Base-by-base conservation (phyloP, 2,797 vertebrate species). In the Eremophila alpestris region DNA sequence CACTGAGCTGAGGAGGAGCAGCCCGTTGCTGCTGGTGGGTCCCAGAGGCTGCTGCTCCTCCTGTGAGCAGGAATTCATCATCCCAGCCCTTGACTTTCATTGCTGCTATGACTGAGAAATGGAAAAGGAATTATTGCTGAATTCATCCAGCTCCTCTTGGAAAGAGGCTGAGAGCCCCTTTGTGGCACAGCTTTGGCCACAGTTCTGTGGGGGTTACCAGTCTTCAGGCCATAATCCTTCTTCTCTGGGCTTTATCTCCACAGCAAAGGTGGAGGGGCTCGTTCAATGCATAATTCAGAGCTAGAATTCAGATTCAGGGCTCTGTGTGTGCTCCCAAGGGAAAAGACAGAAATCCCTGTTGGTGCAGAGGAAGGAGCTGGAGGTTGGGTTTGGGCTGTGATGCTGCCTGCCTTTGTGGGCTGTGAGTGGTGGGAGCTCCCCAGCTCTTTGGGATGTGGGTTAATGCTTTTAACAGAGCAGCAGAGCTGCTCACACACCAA, bases 401-500 rank as follows among this genome's bases (percentile, higher is more conserved):
- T 60, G 60, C 52, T 73, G n/a, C 49, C 26, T n/a, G 51, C 24
- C 73, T 65, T 32, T 0, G 0, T 12, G 43, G 43, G 36, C 51
- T 64, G 8, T 18, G n/a, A n/a, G n/a, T n/a, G n/a, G 17, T 24
- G 54, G 22, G 26, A 46, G 6, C 4, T 68, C 45, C 58, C 18
- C 65, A 70, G 73, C 56, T 63, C 14, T 34, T 21, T 27, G 48
- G 75, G 56, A 1, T n/a, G 64, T 0, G 10, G 59, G 3, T 34
- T 49, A 4, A 9, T 14, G 21, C 19, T 55, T 73, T 23, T 6
- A 36, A 9, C 30, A 43, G 38, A 43, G 38, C 9, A 49, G 32
- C 30, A 49, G 60, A 55, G 46, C 12, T 54, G 41, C 30, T 74
- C 4, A 0, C 11, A 16, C 1, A 0, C 2, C 1, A 60, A 1